Percentiles rank a stretch among this genome's conserved stretches.
Evolutionary conservation across 1,140 invertebrate species (phyloP).

Genomic region (Myzus persicae): DNA sequence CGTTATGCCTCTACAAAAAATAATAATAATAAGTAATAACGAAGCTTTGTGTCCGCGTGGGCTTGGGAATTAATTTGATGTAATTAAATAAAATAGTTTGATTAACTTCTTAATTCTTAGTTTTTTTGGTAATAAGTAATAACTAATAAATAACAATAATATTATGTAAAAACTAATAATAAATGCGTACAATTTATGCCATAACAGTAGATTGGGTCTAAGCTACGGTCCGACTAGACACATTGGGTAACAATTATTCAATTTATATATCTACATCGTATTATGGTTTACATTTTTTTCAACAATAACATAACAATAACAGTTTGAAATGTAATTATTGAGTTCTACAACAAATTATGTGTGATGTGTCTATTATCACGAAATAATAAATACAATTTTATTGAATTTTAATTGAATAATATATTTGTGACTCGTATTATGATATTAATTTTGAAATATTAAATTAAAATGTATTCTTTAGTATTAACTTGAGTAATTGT

Average conservation of each 20-base stretch:
- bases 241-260: too few relatives aligned
- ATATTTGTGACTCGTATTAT: neutral
- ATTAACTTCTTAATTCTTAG: neutral
- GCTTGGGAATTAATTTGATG: too few relatives aligned
- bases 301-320: too few relatives aligned
- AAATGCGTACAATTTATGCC: neutral
- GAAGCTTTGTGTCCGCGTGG: neutral
- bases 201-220: neutral
- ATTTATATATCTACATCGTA: too few relatives aligned
- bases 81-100: neutral
- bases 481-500: neutral
- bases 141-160: neutral
- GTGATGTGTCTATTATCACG: neutral
- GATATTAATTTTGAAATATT: neutral
- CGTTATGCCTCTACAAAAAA: neutral
- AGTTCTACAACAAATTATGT: neutral
- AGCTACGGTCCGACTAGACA: too few relatives aligned
- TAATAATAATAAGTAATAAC: neutral
- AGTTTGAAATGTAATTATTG: too few relatives aligned
- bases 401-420: neutral
- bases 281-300: too few relatives aligned
- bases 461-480: too few relatives aligned
- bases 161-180: neutral
- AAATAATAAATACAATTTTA: neutral
- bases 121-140: neutral